phyloP scores from a whole-genome alignment of 2,113 vertebrate genomes.

The Pseudolaguvia tuberculata region DNA sequence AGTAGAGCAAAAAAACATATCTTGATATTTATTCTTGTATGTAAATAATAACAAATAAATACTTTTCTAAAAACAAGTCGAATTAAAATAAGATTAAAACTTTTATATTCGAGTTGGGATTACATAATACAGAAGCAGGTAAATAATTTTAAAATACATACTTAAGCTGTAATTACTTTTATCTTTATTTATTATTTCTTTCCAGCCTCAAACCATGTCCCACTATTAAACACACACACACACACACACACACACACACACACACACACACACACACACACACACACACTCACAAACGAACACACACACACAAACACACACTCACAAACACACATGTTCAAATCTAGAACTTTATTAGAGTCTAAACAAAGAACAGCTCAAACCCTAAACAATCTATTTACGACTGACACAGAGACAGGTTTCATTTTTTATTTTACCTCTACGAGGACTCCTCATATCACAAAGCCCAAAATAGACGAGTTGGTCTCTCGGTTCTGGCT shows the following conservation, averaged over 20 bases:
- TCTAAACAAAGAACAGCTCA: slow-evolving; percentile 1
- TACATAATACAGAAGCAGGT: neutral
- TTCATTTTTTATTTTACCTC: neutral
- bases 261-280: neutral
- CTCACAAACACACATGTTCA: slow-evolving; percentile 13
- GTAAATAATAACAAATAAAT: no score
- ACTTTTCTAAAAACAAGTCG: no score
- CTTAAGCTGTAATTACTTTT: neutral
- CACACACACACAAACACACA: neutral
- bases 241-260: neutral
- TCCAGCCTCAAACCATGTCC: neutral
- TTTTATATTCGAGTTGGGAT: neutral
- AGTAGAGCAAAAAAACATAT: neutral
- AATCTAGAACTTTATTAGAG: neutral
- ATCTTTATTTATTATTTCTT: neutral
- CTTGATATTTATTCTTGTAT: neutral
- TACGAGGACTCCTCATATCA: neutral
- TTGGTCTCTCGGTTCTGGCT: slow-evolving; percentile 19
- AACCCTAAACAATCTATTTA: no score
- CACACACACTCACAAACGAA: no score
- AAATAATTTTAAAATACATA: neutral
- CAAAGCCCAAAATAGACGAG: slow-evolving; percentile 7
- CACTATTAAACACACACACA: neutral
- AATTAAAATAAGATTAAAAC: neutral
- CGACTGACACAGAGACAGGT: neutral